phyloP scores from a whole-genome alignment of 1,140 invertebrate species.

The Pentalonia nigronervosa region DNA sequence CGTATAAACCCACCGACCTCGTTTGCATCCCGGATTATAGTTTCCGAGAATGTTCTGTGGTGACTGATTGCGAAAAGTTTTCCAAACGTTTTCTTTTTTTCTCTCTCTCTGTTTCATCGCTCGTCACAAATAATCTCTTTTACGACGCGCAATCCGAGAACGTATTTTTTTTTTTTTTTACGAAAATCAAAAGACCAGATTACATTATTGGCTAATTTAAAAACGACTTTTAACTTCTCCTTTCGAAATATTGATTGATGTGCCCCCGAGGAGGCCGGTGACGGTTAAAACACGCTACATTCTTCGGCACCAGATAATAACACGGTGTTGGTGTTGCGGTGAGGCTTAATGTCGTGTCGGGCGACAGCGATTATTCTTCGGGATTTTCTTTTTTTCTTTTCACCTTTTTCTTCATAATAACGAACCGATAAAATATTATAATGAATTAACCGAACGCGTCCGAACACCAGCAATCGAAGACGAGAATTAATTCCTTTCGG shows the following conservation, averaged over 20 bases:
- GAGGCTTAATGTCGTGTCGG: not conserved
- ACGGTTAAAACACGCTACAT: not conserved
- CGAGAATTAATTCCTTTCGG: not conserved
- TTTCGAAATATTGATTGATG: slow-evolving; percentile 31
- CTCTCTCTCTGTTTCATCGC: not conserved
- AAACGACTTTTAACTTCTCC: not conserved
- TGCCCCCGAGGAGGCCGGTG: not conserved
- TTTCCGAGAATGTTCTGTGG: not conserved
- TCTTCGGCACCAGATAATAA: not conserved
- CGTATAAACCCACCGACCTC: not conserved
- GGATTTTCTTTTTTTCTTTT: not conserved
- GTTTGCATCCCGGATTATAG: slow-evolving; percentile 20
- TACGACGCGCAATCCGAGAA: not conserved
- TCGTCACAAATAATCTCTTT: slow-evolving; percentile 29
- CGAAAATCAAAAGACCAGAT: slow-evolving; percentile 18
- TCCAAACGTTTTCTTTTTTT: not conserved
- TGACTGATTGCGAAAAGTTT: slow-evolving; percentile 41
- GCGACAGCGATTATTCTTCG: not conserved
- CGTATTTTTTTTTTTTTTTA: not conserved
- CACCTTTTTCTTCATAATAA: not conserved
- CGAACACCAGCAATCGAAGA: not conserved
- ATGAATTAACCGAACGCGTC: not conserved
- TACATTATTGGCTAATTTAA: slow-evolving; percentile 33
- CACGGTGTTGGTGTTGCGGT: not conserved
- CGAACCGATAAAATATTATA: not conserved